Evolutionary conservation across 2,797 vertebrate species (phyloP).

Genomic region (Tenualosa thibaudeaui): DNA sequence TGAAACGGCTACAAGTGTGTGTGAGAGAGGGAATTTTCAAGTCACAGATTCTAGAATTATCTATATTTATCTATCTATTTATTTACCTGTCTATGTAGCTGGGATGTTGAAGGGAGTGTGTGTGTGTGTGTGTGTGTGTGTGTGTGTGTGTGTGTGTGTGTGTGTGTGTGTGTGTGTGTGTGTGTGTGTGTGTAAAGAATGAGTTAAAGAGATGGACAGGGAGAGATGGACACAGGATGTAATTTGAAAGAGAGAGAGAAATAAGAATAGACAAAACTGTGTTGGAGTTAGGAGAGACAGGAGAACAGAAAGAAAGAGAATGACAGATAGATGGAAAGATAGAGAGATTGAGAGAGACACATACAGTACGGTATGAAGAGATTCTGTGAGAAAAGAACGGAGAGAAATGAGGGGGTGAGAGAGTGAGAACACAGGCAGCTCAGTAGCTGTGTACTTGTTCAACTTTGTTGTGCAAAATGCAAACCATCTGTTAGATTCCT

Average conservation of each 20-base stretch:
- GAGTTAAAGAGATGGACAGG: background rate
- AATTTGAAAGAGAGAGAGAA: background rate
- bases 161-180: no score
- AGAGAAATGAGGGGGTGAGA: background rate
- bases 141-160: no score
- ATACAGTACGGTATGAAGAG: background rate
- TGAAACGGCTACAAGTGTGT: no score
- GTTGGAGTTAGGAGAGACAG: background rate
- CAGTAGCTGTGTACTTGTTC: slow-evolving; percentile 43
- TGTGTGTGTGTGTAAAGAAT: no score
- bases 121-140: no score
- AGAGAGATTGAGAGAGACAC: background rate
- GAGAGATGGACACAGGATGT: background rate
- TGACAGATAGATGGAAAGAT: background rate
- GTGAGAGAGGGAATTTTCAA: no score
- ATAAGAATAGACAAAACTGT: background rate
- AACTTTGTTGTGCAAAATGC: slow-evolving; percentile 46
- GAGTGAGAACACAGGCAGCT: slow-evolving; percentile 31
- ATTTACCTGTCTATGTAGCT: no score
- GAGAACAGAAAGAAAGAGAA: background rate
- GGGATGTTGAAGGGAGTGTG: no score
- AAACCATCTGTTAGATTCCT: slow-evolving; percentile 55
- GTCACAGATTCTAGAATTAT: no score
- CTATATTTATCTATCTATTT: no score
- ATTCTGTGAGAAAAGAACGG: background rate